Evolutionary conservation across 2,797 vertebrate species (phyloP).

Genomic region (Sardinella longiceps): DNA sequence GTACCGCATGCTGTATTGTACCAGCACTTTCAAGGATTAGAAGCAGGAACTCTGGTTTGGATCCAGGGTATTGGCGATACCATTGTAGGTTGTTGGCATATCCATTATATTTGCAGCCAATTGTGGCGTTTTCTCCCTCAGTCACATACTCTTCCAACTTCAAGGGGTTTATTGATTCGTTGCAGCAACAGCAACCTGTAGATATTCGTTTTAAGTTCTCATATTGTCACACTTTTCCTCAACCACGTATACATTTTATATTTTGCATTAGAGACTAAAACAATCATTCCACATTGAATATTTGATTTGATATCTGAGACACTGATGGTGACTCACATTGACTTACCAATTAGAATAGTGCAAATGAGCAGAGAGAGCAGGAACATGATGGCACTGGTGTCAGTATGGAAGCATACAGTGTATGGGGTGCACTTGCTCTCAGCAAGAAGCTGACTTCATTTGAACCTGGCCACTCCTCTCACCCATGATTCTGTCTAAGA

Average conservation of each 20-base stretch:
- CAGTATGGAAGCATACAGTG: neutral
- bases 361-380: conserved; percentile 35
- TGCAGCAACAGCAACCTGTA: neutral
- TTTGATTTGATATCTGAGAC: neutral
- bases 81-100: neutral
- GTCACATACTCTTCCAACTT: neutral
- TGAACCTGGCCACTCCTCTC: neutral
- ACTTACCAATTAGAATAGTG: conserved; percentile 1
- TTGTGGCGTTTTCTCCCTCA: neutral
- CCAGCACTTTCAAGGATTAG: neutral
- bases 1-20: neutral
- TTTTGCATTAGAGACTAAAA: neutral
- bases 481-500: neutral
- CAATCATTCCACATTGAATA: neutral
- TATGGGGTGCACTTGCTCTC: neutral
- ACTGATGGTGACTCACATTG: neutral
- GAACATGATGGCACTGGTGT: neutral
- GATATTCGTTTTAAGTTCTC: neutral
- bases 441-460: neutral
- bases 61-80: conserved; percentile 18
- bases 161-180: neutral
- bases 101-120: conserved; percentile 17
- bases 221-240: neutral
- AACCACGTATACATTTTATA: neutral
- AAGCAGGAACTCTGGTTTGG: conserved; percentile 14